phyloP scores from a whole-genome alignment of 2,888 invertebrate genomes.

The Hedya salicella region DNA sequence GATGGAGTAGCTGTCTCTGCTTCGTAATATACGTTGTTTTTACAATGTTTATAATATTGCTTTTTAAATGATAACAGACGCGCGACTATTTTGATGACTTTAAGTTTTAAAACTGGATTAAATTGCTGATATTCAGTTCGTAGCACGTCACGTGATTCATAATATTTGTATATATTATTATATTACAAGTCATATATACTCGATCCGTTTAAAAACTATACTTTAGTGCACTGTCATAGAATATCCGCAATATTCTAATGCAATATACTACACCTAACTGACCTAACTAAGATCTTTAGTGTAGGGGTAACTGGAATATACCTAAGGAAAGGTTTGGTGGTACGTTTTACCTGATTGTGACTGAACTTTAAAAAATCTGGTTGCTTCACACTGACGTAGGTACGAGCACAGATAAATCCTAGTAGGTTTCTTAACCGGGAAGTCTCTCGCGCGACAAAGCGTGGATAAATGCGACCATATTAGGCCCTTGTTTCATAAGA shows the following conservation, averaged over 20 bases:
- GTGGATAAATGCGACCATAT: conserved; percentile 14
- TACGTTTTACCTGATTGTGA: no score
- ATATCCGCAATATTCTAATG: no score
- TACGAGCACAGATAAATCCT: neutral
- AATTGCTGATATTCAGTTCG: neutral
- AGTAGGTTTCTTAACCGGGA: neutral
- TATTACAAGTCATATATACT: no score
- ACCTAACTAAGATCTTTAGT: no score
- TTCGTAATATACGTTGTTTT: neutral
- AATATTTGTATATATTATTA: no score
- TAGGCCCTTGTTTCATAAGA: conserved; percentile 27
- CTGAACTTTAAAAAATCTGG: neutral
- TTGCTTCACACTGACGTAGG: neutral
- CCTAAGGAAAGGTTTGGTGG: no score
- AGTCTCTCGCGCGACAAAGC: neutral
- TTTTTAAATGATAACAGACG: neutral
- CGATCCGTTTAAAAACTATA: no score
- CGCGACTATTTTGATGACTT: neutral
- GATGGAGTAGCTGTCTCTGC: neutral
- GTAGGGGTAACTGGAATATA: no score
- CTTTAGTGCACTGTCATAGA: no score
- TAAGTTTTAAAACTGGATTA: neutral
- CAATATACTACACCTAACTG: no score
- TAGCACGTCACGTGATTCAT: neutral
- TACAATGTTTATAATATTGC: neutral